Evolutionary conservation across 2,797 vertebrate species (phyloP), one percentile per base, ranked within the genome.

Genomic region (Arremon brunneinucha): DNA sequence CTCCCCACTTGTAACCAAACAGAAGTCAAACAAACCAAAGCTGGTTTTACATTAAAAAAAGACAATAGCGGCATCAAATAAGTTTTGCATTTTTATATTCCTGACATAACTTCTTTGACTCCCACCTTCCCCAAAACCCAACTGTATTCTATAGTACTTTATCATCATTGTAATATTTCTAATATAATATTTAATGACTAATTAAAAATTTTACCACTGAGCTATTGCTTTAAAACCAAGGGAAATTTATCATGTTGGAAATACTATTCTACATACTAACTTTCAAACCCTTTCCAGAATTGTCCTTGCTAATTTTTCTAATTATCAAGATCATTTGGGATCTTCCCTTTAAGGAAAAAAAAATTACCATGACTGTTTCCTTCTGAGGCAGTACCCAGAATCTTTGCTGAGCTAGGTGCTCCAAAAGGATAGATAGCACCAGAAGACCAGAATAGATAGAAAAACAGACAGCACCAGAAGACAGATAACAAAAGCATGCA

Each of bases 261-360:
- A 94, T 79, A 44, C 41, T 90, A 76, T 71, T 94, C 76, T 83
- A 92, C 28, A 17, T 26, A 46, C 24, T n/a, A 57, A 63, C 85
- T 96, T 95, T 91, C 93, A 84, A 89, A 92, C 64, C 64, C 94
- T 96, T 96, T 90, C 78, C 65, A 95, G 85, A 95, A 94, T 27
- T 79, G 87, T 93, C 89, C 92, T 86, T 77, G 60, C 87, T 97
- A 91, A 94, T 95, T 95, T 96, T 95, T 95, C 94, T 96, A 94
- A 95, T 97, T 96, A 97, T 37, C 87, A 81, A 95, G 90, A 95
- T 94, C 95, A 90, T 82, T 77, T 67, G 95, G 95, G 94, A 96
- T 83, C 84, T 93, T 90, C 83, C 28, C 75, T 91, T 92, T 70
- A 87, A 89, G 68, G 47, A 20, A 26, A 65, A 84, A 69, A 75